Evolutionary conservation across 2,888 invertebrate species (phyloP).

Genomic region (Diaperis boleti): DNA sequence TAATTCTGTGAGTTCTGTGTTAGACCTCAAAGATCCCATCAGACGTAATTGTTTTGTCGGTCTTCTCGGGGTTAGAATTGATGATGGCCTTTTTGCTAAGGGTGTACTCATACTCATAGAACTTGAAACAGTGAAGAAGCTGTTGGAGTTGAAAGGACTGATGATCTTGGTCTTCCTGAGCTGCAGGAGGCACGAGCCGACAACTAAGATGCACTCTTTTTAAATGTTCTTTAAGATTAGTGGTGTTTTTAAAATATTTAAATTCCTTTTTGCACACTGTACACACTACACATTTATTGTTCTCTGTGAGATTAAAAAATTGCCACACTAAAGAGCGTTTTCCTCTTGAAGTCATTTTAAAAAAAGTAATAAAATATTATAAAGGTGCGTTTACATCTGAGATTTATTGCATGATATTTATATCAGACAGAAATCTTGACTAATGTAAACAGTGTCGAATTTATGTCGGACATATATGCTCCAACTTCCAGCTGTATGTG

Average conservation of each 20-base stretch:
- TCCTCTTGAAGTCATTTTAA: background rate
- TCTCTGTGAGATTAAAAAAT: constrained; percentile 16
- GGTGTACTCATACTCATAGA: background rate
- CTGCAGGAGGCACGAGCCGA: background rate
- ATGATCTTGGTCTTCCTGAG: background rate
- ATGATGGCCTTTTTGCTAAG: too few species aligned
- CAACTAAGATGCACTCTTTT: background rate
- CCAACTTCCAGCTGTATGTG: too few species aligned
- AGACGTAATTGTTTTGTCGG: too few species aligned
- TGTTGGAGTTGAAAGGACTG: background rate
- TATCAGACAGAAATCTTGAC: too few species aligned
- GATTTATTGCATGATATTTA: too few species aligned
- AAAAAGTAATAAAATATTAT: too few species aligned
- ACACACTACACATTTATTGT: background rate
- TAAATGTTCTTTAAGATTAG: background rate
- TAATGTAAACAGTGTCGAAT: too few species aligned
- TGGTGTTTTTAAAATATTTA: background rate
- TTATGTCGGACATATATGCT: too few species aligned
- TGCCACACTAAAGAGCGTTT: background rate
- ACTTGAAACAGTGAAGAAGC: background rate
- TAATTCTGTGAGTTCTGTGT: constrained; percentile 3
- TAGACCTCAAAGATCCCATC: too few species aligned
- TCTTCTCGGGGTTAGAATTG: too few species aligned
- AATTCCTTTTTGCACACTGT: background rate
- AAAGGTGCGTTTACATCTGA: too few species aligned